Base-by-base conservation (phyloP, 1,140 invertebrate genomes). In the Ruditapes philippinarum region DNA sequence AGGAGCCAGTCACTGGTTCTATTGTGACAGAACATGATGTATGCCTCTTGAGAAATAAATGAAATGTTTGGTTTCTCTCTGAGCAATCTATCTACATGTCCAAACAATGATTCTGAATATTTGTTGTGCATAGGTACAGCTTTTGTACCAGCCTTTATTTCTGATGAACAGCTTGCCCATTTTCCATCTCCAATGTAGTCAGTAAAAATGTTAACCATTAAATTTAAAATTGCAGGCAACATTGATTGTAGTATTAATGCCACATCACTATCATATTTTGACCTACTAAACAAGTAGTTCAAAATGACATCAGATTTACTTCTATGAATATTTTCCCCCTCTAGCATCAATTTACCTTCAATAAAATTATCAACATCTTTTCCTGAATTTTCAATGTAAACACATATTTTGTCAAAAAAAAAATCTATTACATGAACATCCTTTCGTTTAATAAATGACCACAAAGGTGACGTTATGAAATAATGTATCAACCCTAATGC, bases 51-150 rank as follows among this genome's bases (percentile, higher is more conserved):
- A 31, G 57, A 28, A 62, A 87, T 87, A 36, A 86, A 60, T 68
- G 68, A 74, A 28, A 86, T 86, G 65, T 86, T 86, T 57, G 83
- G 83, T 76, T 76, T 87, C 33, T 87, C 85, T 76, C 74, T 78
- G 0, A 87, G 42, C 36, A 87, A 51, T 36, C 73, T 68, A 40
- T 79, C 73, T 11, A 87, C 17, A 79, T 49, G 54, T 65, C 74
- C 74, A 80, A 87, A 87, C 22, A 87, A 19, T 25, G 73, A 45
- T 79, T 78, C 85, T 57, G 73, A 79, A 65, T 38, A 79, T 36
- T 87, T 87, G 38, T 78, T 87, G 54, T 87, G 85, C 42, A 51
- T 78, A n/a, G n/a, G n/a, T n/a, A n/a, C n/a, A n/a, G n/a, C n/a
- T n/a, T n/a, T n/a, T n/a, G n/a, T n/a, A n/a, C 51, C 42, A n/a